A percentile compares a stretch with the other conserved stretches of the same genome.
phyloP scores from a whole-genome alignment of 2,113 vertebrate genomes.

The Panthera tigris region DNA sequence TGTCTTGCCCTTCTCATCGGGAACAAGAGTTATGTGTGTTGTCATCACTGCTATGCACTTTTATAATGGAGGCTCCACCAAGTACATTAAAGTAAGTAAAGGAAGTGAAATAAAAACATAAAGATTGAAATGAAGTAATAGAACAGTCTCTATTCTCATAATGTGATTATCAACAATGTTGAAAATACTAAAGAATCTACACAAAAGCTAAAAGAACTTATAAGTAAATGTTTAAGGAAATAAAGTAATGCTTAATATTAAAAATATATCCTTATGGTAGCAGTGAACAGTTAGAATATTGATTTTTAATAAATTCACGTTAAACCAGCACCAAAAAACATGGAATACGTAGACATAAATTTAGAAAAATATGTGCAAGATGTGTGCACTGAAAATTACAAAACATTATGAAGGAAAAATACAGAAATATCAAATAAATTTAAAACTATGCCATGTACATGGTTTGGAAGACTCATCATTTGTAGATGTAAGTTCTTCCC shows the following conservation, averaged over 20 bases:
- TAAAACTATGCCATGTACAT: neutral
- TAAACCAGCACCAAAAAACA: neutral
- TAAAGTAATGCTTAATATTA: neutral
- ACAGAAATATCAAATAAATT: neutral
- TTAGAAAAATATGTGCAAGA: neutral
- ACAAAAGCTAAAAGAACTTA: neutral
- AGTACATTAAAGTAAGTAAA: neutral
- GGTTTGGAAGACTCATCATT: neutral
- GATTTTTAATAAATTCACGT: neutral
- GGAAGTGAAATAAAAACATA: neutral
- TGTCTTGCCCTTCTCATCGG: neutral
- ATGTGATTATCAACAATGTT: neutral
- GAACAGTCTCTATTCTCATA: neutral
- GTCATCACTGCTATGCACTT: neutral
- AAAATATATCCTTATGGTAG: neutral
- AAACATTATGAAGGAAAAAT: neutral
- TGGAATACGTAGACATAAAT: neutral
- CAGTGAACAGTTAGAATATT: neutral
- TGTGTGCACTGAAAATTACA: neutral
- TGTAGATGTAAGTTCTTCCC: neutral
- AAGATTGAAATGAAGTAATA: neutral
- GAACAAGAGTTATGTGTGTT: neutral
- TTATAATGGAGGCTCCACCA: neutral
- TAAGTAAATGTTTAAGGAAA: neutral
- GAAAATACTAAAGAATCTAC: neutral